Percentiles rank a stretch among this genome's conserved stretches.
phyloP scores from a whole-genome alignment of 1,140 invertebrate genomes.

The Drosophila willistoni region DNA sequence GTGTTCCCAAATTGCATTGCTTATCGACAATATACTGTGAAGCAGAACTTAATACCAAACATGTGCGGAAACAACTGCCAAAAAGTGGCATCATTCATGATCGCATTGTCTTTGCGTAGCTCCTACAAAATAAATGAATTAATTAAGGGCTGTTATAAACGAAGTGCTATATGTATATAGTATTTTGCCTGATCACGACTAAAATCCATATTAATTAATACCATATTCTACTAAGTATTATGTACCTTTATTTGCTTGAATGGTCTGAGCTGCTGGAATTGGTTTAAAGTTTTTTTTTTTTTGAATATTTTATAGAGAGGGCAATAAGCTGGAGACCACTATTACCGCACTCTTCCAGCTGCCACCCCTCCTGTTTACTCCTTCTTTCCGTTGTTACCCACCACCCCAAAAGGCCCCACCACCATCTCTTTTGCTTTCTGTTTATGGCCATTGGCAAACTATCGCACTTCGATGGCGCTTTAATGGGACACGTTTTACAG shows the following conservation, averaged over 20 bases:
- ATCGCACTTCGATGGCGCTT: slow-evolving; percentile 57
- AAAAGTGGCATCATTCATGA: no score
- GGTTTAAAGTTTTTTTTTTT: not conserved
- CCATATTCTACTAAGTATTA: no score
- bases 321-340: not conserved
- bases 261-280: no score
- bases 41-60: not conserved
- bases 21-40: not conserved
- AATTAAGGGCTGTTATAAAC: no score
- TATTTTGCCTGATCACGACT: no score
- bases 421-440: slow-evolving; percentile 2
- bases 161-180: no score
- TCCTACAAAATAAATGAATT: no score
- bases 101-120: no score
- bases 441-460: slow-evolving; percentile 61
- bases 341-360: no score
- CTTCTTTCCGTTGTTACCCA: not conserved
- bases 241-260: no score
- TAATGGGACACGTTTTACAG: slow-evolving; percentile 61
- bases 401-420: not conserved
- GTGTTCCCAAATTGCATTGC: not conserved
- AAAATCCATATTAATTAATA: no score
- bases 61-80: not conserved
- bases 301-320: not conserved
- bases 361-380: no score